Base-by-base conservation (phyloP, 2,797 vertebrate genomes). In the Sebastes glaucus region DNA sequence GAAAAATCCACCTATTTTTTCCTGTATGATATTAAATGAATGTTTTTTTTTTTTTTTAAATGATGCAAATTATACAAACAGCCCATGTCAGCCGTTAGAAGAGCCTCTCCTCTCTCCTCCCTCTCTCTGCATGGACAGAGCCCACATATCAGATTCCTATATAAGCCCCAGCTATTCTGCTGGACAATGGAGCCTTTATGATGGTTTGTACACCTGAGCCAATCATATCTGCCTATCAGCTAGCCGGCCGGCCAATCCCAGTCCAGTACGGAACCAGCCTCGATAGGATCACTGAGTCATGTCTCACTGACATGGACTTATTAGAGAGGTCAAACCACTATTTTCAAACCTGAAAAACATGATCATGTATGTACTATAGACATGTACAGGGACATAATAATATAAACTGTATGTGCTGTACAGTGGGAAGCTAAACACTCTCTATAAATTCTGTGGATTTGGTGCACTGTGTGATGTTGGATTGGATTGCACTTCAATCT, bases 131-230 rank as follows among this genome's bases (percentile, higher is more conserved):
- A 16, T 11, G 55, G 52, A 63, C 71, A 38, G 49, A 81, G 60
- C 22, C 62, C 23, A 60, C 28, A 77, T 91, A 93, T 94, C 94
- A 87, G 11, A 85, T 94, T 93, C 74, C 81, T 68, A 85, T 70
- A 85, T 78, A 84, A 72, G 83, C 74, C 81, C 76, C 73, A 69
- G 66, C 81, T 85, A 66, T 74, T 87, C 60, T 65, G 62, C 66
- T 42, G 53, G 38, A 94, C 94, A 95, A 94, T 90, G 87, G 79
- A 71, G 81, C 82, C 91, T 93, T 91, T 94, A 91, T 94, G 71
- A 78, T 60, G 61, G 55, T 35, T 74, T 30, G 77, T 38, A 74
- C 87, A 93, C 89, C 86, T 89, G 91, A 90, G 82, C 84, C 87
- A 89, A 87, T 91, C 88, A 67, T 66, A 88, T 87, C 86, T 77